Evolutionary conservation across 2,797 vertebrate species (phyloP).

Genomic region (Salarias fasciatus): DNA sequence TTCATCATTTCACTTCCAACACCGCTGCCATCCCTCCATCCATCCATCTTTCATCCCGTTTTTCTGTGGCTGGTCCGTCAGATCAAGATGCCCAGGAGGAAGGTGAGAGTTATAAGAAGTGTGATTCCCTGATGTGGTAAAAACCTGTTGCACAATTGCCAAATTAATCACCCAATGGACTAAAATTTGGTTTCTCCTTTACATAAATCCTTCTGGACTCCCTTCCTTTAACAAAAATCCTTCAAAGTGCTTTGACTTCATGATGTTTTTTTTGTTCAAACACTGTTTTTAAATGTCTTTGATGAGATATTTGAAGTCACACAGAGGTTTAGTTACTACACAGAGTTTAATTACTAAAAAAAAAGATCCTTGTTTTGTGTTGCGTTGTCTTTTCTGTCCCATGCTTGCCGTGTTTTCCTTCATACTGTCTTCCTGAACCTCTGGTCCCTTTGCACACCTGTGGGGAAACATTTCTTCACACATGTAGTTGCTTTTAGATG

Average conservation of each 20-base stretch:
- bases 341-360: constrained; percentile 10
- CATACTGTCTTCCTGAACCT: constrained; percentile 1
- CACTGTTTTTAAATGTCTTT: too few species aligned
- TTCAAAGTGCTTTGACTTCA: background rate
- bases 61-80: constrained; percentile 46
- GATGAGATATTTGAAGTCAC: too few species aligned
- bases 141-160: background rate
- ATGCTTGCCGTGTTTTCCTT: constrained; percentile 26
- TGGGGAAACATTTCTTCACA: background rate
- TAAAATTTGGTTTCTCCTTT: constrained; percentile 2
- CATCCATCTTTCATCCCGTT: constrained; percentile 22
- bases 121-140: constrained; percentile 10
- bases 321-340: too few species aligned
- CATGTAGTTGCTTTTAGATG: background rate
- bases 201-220: background rate
- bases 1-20: background rate
- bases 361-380: background rate
- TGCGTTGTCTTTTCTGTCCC: background rate
- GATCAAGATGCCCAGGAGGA: constrained; percentile 74
- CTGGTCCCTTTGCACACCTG: background rate
- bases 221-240: background rate
- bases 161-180: background rate
- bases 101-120: constrained; percentile 62
- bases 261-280: too few species aligned
- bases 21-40: too few species aligned